Evolutionary conservation across 2,113 vertebrate genomes (phyloP).

Genomic region (Thamnophis sirtalis): DNA sequence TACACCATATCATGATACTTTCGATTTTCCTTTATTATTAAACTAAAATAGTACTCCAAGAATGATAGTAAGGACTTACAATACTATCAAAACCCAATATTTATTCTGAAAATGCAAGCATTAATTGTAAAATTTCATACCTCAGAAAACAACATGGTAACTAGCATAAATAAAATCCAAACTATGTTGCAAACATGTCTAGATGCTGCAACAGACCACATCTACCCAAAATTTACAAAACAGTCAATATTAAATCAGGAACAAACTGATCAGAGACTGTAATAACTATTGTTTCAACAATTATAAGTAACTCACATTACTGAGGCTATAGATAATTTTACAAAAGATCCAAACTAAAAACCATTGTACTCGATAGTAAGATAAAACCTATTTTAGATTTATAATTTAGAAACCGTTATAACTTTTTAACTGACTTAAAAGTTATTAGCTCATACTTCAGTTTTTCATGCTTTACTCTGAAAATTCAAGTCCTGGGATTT

Average conservation of each 20-base stretch:
- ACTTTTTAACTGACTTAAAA: not conserved
- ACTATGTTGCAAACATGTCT: not conserved
- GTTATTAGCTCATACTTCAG: not conserved
- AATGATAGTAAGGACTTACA: not conserved
- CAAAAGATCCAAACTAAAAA: not conserved
- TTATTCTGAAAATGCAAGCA: not conserved
- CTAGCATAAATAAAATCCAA: not conserved
- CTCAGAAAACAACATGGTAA: not conserved
- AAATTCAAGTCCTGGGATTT: not conserved
- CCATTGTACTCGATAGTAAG: not conserved
- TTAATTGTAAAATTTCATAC: not conserved
- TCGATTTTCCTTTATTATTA: not conserved
- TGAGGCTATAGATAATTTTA: not conserved
- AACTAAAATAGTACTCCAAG: not conserved
- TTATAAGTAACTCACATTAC: not conserved
- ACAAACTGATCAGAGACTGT: not conserved
- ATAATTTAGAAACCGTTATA: not conserved
- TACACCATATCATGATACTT: not conserved
- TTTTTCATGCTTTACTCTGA: not conserved
- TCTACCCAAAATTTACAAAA: not conserved
- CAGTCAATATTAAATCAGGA: not conserved
- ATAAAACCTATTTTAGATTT: not conserved
- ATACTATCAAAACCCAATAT: not conserved
- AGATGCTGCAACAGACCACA: not conserved
- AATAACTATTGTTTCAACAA: not conserved